phyloP scores from a whole-genome alignment of 2,797 vertebrate genomes.

The Percopsis omiscomaycus region DNA sequence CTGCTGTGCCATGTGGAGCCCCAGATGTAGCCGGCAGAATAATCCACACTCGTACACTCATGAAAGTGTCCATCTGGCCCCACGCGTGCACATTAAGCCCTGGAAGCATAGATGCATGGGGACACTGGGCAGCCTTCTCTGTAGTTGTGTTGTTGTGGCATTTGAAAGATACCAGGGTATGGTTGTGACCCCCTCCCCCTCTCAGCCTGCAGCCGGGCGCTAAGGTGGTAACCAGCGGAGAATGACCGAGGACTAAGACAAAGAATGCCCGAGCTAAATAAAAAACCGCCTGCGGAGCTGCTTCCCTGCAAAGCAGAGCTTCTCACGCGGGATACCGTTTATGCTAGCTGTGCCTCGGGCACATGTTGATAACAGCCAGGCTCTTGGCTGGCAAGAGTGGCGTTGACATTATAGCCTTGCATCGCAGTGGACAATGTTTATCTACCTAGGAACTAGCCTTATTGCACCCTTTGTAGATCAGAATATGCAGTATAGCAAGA shows the following conservation, averaged over 20 bases:
- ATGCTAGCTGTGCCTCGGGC: slow-evolving; percentile 51
- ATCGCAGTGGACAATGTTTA: slow-evolving; percentile 60
- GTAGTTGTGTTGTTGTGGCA: slow-evolving; percentile 75
- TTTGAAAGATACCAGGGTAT: slow-evolving; percentile 74
- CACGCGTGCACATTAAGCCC: slow-evolving; percentile 79
- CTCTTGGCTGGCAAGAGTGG: slow-evolving; percentile 49
- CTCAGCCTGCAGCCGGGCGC: slow-evolving; percentile 31
- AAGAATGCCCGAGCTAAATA: slow-evolving; percentile 42
- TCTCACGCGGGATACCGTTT: slow-evolving; percentile 53
- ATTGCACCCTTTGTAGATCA: slow-evolving; percentile 32
- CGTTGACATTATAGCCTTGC: slow-evolving; percentile 38
- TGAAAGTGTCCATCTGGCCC: slow-evolving; percentile 94
- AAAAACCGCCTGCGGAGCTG: slow-evolving; percentile 37
- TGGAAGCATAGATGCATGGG: slow-evolving; percentile 69
- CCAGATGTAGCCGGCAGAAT: slow-evolving; percentile 95
- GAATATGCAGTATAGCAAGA: slow-evolving; percentile 10
- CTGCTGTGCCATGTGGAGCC: slow-evolving; percentile 91
- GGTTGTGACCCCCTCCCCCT: slow-evolving; percentile 14
- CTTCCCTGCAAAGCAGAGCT: slow-evolving; percentile 41
- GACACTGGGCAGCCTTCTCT: slow-evolving; percentile 50
- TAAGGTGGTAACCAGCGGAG: slow-evolving; percentile 34
- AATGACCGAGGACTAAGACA: slow-evolving; percentile 55
- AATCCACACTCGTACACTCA: slow-evolving; percentile 90
- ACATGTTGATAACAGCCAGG: slow-evolving; percentile 55
- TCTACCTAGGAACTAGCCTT: slow-evolving; percentile 46